Evolutionary conservation across 2,113 vertebrate species (phyloP).

Genomic region (Tyto alba): DNA sequence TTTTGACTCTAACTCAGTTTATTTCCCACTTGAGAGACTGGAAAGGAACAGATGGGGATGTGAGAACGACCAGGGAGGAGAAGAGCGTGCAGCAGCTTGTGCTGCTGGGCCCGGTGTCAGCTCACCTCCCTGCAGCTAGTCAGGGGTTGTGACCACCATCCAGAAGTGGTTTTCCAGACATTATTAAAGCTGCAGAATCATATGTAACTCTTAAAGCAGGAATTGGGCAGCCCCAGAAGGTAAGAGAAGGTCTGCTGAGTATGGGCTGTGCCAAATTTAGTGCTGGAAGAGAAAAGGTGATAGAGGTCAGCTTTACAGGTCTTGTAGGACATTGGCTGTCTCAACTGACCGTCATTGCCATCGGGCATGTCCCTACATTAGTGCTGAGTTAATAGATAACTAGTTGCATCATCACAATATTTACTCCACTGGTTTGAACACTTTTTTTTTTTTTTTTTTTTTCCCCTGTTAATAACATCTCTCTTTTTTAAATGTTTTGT

Average conservation of each 20-base stretch:
- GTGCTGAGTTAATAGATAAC: constrained; percentile 48
- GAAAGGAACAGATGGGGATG: constrained; percentile 61
- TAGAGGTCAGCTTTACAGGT: constrained; percentile 35
- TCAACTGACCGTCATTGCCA: not conserved
- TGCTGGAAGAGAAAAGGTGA: constrained; percentile 26
- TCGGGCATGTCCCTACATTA: not conserved
- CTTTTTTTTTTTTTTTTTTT: not conserved
- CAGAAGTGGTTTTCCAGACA: constrained; percentile 19
- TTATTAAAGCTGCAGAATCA: constrained; percentile 28
- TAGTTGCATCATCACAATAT: constrained; percentile 43
- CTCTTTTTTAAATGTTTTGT: constrained; percentile 4
- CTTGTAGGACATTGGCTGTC: constrained; percentile 23
- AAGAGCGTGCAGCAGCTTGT: constrained; percentile 34
- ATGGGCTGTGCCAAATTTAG: constrained; percentile 32
- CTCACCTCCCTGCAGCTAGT: not conserved
- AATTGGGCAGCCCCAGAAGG: not conserved
- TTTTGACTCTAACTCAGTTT: constrained; percentile 59
- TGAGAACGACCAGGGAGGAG: constrained; percentile 47
- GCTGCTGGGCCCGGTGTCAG: not conserved
- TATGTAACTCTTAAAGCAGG: not conserved
- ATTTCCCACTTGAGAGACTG: constrained; percentile 62
- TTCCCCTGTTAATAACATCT: not conserved
- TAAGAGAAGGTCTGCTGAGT: constrained; percentile 25
- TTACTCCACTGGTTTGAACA: not conserved
- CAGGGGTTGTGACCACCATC: constrained; percentile 1